These are phyloP conservation scores for Spea hammondii DNA, from an alignment of 2,797 vertebrate genomes.

Conservation along the genomic window DNA sequence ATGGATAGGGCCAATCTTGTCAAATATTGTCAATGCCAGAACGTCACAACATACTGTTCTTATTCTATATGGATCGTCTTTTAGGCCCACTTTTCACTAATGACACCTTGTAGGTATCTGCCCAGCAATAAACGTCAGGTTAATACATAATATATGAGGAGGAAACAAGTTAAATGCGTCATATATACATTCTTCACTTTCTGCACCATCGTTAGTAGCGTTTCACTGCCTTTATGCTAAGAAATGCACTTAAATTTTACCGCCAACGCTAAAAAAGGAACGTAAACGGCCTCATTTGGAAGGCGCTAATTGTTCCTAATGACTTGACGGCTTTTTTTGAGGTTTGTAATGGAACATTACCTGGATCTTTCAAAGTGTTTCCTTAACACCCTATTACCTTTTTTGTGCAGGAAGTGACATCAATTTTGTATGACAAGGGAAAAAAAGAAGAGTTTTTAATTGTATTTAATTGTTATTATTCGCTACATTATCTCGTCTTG, in stretches of 20 bases:
- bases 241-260: constrained; percentile 30
- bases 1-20: too few species aligned
- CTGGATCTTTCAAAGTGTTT: constrained; percentile 32
- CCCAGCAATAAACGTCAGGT: neutral
- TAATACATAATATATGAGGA: constrained; percentile 13
- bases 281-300: constrained; percentile 11
- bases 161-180: constrained; percentile 27
- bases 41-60: too few species aligned
- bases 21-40: too few species aligned
- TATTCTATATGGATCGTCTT: too few species aligned
- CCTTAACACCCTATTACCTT: constrained; percentile 28
- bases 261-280: neutral
- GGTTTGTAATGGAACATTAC: constrained; percentile 38
- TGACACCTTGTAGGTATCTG: too few species aligned
- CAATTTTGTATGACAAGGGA: constrained; percentile 36
- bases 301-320: neutral
- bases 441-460: constrained; percentile 1
- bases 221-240: constrained; percentile 34
- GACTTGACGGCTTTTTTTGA: neutral
- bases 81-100: too few species aligned
- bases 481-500: constrained; percentile 23
- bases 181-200: constrained; percentile 2
- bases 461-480: constrained; percentile 59
- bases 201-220: constrained; percentile 31
- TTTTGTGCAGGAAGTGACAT: constrained; percentile 54